Base-by-base conservation (phyloP, 2,113 vertebrate species). In the Chamaetylas fuelleborni region DNA sequence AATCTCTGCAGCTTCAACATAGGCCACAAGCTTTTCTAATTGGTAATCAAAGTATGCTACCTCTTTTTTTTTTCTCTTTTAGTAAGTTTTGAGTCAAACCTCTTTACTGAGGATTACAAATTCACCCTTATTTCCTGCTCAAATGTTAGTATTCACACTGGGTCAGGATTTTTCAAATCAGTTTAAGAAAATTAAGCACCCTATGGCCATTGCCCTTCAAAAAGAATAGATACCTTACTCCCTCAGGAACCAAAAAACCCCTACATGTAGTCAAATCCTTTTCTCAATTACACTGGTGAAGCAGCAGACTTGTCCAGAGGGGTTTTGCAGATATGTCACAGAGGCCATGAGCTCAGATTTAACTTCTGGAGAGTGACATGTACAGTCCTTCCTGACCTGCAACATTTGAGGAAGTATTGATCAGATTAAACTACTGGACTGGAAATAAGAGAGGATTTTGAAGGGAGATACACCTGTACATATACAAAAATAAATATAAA, bases 401-500 rank as follows among this genome's bases (percentile, higher is more conserved):
- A 86, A 40, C 36, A 48, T 76, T 58, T 80, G 70, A 93, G 74
- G 34, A 78, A 73, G 5, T 43, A 92, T 36, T 56, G 66, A 86
- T 91, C 48, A 94, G 54, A 81, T 50, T 33, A 50, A 92, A 94
- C 47, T 70, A 60, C 12, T 71, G 20, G 40, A 67, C 34, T 70
- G 67, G 62, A 91, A 96, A 89, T 76, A 64, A 40, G 34, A 82
- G 18, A 76, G 29, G 28, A 81, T 82, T 95, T 76, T 79, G 36
- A 71, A 84, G 16, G 47, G 19, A 79, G 28, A 64, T 43, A 48
- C 8, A 51, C 5, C 8, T 0, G 0, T 20, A 71, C 12, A 29
- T 4, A 28, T 8, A 28, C 7, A 81, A 16, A 45, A 50, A 50
- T 5, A 73, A 60, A 58, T 29, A 71, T 25, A 89, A 90, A 84